Evolutionary conservation across 2,888 invertebrate species (phyloP).

Genomic region (Mycalesis mineus): DNA sequence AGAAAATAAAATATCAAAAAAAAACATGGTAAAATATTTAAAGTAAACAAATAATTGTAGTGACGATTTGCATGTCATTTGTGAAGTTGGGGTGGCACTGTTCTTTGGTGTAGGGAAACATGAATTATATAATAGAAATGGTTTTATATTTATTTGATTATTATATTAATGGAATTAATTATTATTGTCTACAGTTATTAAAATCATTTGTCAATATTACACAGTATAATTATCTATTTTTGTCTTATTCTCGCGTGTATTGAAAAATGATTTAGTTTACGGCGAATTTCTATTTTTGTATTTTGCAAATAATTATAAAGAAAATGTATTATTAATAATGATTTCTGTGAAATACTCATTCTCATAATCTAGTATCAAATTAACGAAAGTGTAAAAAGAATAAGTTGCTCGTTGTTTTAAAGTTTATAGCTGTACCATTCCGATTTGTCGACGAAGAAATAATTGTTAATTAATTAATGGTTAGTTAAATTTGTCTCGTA

Average conservation of each 20-base stretch:
- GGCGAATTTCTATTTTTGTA: constrained; percentile 35
- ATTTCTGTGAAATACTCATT: constrained; percentile 30
- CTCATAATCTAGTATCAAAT: constrained; percentile 14
- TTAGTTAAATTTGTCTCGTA: neutral
- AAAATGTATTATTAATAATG: constrained; percentile 21
- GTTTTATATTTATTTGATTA: constrained; percentile 1
- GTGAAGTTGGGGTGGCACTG: neutral
- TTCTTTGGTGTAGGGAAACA: neutral
- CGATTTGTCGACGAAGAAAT: neutral
- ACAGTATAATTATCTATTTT: constrained; percentile 13
- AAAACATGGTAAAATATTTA: too few relatives aligned
- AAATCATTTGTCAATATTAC: constrained; percentile 14
- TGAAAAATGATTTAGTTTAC: constrained; percentile 21
- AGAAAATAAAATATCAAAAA: too few relatives aligned
- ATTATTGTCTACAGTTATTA: neutral
- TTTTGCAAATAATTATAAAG: constrained; percentile 24
- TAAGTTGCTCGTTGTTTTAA: constrained; percentile 6
- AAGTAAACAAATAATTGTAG: neutral
- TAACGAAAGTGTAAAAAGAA: neutral
- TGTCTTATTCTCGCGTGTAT: constrained; percentile 9
- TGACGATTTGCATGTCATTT: neutral
- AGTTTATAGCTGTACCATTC: neutral
- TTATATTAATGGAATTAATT: neutral
- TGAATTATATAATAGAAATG: neutral
- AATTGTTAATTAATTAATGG: neutral